phyloP scores from a whole-genome alignment of 2,113 vertebrate genomes.

The Pholis gunnellus region DNA sequence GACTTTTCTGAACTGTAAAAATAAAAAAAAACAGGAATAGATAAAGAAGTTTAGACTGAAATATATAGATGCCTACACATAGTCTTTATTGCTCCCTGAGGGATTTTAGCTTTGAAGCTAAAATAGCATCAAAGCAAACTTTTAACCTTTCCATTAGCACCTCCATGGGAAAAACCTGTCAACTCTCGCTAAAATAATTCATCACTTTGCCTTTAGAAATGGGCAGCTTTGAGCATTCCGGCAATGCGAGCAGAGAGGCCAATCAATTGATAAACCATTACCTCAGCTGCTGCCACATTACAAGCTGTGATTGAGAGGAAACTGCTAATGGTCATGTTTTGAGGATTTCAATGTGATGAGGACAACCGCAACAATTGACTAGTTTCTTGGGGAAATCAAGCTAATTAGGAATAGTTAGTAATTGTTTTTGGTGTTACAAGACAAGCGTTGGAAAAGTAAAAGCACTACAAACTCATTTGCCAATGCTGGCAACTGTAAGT shows the following conservation, averaged over 20 bases:
- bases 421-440: background rate
- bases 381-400: background rate
- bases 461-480: background rate
- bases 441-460: background rate
- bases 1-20: constrained; percentile 2
- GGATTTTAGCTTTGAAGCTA: background rate
- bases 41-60: background rate
- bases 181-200: constrained; percentile 54
- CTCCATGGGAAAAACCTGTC: constrained; percentile 45
- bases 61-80: background rate
- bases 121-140: background rate
- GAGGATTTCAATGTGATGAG: background rate
- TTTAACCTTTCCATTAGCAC: constrained; percentile 30
- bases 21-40: background rate
- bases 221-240: constrained; percentile 55
- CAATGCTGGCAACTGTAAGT: background rate
- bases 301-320: constrained; percentile 32
- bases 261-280: constrained; percentile 62
- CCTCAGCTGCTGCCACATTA: constrained; percentile 30
- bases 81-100: background rate
- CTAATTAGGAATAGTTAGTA: background rate
- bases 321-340: constrained; percentile 44
- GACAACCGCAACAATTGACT: background rate
- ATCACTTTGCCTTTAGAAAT: constrained; percentile 22
- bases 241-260: constrained; percentile 26